Conservation (phyloP, 2,113 vertebrate genomes). For the Todiramphus chloris region DNA sequence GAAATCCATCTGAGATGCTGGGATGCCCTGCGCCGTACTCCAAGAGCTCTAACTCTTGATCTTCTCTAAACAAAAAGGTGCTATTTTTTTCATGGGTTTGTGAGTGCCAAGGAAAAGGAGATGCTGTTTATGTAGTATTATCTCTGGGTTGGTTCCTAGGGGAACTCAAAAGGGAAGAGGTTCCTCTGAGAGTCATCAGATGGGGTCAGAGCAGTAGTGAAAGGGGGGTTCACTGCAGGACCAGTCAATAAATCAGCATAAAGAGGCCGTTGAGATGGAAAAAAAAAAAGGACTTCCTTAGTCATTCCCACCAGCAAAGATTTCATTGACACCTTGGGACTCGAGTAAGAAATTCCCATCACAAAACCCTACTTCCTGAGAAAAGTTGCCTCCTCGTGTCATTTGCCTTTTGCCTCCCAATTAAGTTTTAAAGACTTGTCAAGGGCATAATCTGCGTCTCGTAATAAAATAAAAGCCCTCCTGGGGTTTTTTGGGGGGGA, state of each 20-base stretch:
- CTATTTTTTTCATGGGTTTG: no score
- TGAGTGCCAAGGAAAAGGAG: neutral
- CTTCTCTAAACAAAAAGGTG: neutral
- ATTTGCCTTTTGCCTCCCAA: neutral
- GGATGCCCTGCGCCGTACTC: neutral
- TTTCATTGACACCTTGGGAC: neutral
- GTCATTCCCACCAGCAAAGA: no score
- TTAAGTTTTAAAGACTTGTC: neutral
- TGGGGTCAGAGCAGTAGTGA: rapidly evolving
- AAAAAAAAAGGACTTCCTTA: neutral
- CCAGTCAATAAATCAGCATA: neutral
- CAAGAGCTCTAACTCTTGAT: neutral
- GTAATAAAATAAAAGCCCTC: neutral
- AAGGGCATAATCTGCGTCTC: neutral
- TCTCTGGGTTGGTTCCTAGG: neutral
- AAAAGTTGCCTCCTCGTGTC: rapidly evolving
- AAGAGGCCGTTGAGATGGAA: neutral
- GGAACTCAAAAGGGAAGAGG: neutral
- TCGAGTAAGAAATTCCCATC: neutral
- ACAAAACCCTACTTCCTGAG: neutral
- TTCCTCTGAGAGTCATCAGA: no score
- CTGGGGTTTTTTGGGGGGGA: neutral
- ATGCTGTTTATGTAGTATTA: rapidly evolving
- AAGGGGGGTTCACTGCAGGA: neutral
- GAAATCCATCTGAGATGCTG: neutral